phyloP scores from a whole-genome alignment of 2,113 vertebrate genomes.

The Anguilla japonica region DNA sequence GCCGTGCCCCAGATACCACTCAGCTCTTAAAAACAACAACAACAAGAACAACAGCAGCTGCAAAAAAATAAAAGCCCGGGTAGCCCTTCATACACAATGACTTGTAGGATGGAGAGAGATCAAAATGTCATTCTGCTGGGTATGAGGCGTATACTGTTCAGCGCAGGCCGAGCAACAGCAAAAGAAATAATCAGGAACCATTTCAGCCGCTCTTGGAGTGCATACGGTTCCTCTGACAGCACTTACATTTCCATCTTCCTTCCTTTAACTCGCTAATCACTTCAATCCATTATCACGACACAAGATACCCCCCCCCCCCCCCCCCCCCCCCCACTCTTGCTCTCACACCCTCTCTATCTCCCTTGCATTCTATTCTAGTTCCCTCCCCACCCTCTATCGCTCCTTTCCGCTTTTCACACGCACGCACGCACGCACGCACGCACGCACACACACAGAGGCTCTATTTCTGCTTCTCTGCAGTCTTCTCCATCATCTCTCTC shows the following conservation, averaged over 20 bases:
- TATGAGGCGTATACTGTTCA: too few species aligned
- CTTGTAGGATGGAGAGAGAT: too few species aligned
- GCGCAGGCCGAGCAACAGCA: too few species aligned
- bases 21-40: too few species aligned
- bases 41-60: too few species aligned
- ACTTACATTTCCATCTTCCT: too few species aligned
- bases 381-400: neutral
- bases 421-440: neutral
- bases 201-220: too few species aligned
- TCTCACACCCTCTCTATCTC: neutral
- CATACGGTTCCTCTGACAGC: too few species aligned
- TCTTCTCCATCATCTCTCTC: neutral
- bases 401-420: neutral
- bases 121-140: neutral
- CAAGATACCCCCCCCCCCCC: neutral
- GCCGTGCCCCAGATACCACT: neutral
- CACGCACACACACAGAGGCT: neutral
- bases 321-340: too few species aligned
- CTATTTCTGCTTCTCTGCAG: neutral
- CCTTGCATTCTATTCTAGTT: neutral
- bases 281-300: neutral
- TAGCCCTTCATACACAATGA: too few species aligned
- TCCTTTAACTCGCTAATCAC: neutral
- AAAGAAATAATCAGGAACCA: too few species aligned
- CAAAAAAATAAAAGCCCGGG: too few species aligned